Conservation (phyloP, 1,140 invertebrate genomes). For the Oryctes rhinoceros region DNA sequence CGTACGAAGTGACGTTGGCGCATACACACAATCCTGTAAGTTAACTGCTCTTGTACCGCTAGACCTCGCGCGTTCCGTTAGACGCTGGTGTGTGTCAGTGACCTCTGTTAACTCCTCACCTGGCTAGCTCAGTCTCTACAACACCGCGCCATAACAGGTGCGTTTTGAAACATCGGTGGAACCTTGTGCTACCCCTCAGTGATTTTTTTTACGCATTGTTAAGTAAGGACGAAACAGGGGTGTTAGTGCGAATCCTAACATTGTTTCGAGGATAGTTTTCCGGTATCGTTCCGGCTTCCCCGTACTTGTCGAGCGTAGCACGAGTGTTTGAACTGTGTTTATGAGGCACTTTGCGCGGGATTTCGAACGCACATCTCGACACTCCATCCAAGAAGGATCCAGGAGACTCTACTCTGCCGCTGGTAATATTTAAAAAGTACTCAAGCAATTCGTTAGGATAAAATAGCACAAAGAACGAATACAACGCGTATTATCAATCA, state of each 20-base stretch:
- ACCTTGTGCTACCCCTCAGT: slow-evolving; percentile 40
- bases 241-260: neutral
- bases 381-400: neutral
- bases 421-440: neutral
- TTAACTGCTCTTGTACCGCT: slow-evolving; percentile 60
- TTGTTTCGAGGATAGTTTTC: neutral
- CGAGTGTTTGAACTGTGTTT: slow-evolving; percentile 24
- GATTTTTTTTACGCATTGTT: slow-evolving; percentile 35
- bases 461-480: neutral
- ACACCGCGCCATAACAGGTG: slow-evolving; percentile 59
- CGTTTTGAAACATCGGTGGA: slow-evolving; percentile 44
- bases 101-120: slow-evolving; percentile 58
- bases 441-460: too few species aligned
- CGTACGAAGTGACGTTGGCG: slow-evolving; percentile 48
- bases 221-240: slow-evolving; percentile 20
- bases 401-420: neutral
- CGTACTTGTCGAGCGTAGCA: neutral
- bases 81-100: slow-evolving; percentile 55
- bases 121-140: slow-evolving; percentile 57
- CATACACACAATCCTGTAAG: slow-evolving; percentile 59
- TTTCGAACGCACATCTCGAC: neutral
- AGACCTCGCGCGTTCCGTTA: slow-evolving; percentile 55
- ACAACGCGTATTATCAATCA: too few species aligned
- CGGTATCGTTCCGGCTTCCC: slow-evolving; percentile 17
- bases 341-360: slow-evolving; percentile 15